Evolutionary conservation across 2,888 invertebrate genomes (phyloP), one percentile per base, ranked within the genome.

Genomic region (Melangyna quadrimaculata): DNA sequence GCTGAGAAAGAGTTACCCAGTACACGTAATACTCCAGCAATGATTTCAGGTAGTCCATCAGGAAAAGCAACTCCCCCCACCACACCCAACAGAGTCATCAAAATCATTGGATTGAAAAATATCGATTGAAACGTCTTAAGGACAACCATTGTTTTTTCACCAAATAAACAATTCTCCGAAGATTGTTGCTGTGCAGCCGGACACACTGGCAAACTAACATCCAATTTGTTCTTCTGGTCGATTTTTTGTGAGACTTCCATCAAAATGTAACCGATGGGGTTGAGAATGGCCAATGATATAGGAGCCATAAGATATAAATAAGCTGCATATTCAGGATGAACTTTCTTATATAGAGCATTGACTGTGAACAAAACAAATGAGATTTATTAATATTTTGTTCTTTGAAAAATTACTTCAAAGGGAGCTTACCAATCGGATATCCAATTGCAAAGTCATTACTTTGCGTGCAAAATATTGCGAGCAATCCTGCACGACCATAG

Each of bases 361-460:
- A 98, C 97, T 97, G 40, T 27, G 55, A 32, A 9, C 24, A 37
- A 27, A 35, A 6, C 12, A 32, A 72, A 24, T 8, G 9, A 53
- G n/a, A 32, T 61, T 53, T 10, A 63, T 17, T 12, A 32, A 19
- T 57, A 67, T 14, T 12, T 12, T 77, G 27, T 53, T 70, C 10
- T 17, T 5, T 63, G 32, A 55, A 24, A 78, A 2, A 43, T 59
- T 22, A 27, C 1, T 7, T 19, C 1, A 32, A 10, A 51, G 27
- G 19, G 8, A 53, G 71, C 87, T 88, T 87, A 92, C 98, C 96
- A 88, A 98, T 98, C 7, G 99, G 98, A 93, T 96, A 98, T 84
- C 98, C 98, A 88, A 99, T 95, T 22, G 99, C 98, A 93, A 99
- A 98, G 92, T 99, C 99, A 94, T 99, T 99, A 91, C 98, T 98